Evolutionary conservation across 2,113 vertebrate genomes (phyloP), one percentile per base, ranked within the genome.

Genomic region (Hippolais icterina): DNA sequence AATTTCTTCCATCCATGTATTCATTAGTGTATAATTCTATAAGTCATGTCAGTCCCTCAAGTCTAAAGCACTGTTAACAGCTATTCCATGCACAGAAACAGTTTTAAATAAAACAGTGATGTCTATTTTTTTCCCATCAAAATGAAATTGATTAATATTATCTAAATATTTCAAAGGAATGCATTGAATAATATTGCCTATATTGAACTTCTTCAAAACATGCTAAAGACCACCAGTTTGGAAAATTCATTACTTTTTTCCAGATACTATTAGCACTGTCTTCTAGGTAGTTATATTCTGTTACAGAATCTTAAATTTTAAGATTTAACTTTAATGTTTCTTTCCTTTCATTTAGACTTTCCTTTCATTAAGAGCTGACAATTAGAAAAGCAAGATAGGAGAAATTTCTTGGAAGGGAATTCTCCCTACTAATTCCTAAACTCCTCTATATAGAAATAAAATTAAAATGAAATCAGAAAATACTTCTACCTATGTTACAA

Each of bases 131-230:
- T 41, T 15, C 20, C 13, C 5, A 35, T 37, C 2, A 41, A 60
- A 90, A 53, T 29, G 3, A 4, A 46, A 19, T 12, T 6, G 2
- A 70, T 75, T 66, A 60, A 22, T 63, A 18, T 14, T 59, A 19
- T 11, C 33, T n/a, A 81, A 69, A 24, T 82, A 65, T 61, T 82
- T 74, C 31, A 79, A 78, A 42, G 4, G 9, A 89, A 64, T 59
- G 4, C 1, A 54, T 22, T 1, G 5, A 31, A 29, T 90, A 50
- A 15, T 23, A 53, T 39, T 4, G 1, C 4, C 6, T 23, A 5
- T 50, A 11, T 20, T 19, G 3, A 75, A 46, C 6, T 37, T 65
- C 49, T 76, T 60, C 31, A 59, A 77, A 81, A 33, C 19, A 84
- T 12, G 1, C 6, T 50, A 41, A 72, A 81, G 54, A n/a, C 0